These are phyloP conservation scores for Xiphorhynchus erythropygius DNA, from an alignment of 2,797 vertebrate genomes.

Conservation along the genomic window DNA sequence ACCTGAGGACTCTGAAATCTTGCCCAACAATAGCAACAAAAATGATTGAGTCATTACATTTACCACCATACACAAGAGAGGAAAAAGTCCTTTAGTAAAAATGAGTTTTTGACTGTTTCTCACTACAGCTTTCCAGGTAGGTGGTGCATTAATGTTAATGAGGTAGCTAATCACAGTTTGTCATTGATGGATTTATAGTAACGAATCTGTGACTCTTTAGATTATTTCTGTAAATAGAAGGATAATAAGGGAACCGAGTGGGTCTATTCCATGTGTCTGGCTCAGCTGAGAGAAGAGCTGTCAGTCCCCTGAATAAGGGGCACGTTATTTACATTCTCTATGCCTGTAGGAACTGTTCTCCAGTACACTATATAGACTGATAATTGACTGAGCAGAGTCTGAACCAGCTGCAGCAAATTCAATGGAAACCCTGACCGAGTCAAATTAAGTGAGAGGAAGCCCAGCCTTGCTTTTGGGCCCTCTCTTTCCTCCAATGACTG, in stretches of 20 bases:
- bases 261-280: background rate
- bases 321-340: background rate
- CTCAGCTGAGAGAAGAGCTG: background rate
- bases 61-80: background rate
- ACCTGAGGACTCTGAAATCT: background rate
- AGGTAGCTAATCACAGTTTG: constrained; percentile 9
- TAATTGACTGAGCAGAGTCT: background rate
- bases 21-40: background rate
- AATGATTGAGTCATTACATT: background rate
- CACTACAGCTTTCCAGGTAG: background rate
- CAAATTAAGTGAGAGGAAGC: background rate
- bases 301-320: background rate
- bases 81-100: background rate
- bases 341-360: background rate
- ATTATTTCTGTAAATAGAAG: background rate
- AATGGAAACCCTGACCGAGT: background rate
- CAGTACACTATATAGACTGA: background rate
- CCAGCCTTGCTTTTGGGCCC: constrained; percentile 5
- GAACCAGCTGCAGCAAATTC: background rate
- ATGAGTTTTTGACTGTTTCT: background rate
- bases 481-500: constrained; percentile 29
- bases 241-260: background rate
- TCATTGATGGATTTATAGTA: constrained; percentile 4
- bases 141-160: background rate
- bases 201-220: background rate